phyloP scores from a whole-genome alignment of 2,797 vertebrate species.

The Dryobates pubescens region DNA sequence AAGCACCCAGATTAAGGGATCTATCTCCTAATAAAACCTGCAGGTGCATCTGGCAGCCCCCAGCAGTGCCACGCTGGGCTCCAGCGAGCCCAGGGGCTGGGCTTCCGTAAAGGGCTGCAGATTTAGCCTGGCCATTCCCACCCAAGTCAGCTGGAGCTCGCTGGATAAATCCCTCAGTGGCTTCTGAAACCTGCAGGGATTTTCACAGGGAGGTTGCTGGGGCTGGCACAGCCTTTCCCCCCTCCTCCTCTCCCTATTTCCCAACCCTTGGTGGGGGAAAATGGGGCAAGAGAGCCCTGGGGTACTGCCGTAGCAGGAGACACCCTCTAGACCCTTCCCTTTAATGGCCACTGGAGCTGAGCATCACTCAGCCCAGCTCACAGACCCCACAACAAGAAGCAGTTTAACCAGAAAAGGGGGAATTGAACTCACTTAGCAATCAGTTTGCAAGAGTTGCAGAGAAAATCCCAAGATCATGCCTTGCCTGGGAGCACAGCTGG shows the following conservation, averaged over 20 bases:
- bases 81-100: not conserved
- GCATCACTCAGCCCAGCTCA: not conserved
- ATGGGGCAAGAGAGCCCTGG: fast-evolving
- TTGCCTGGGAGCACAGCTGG: not conserved
- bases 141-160: not conserved
- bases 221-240: not conserved
- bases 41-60: slow-evolving; percentile 22
- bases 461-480: not conserved
- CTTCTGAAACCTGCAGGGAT: not conserved
- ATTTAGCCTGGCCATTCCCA: not conserved
- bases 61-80: not conserved
- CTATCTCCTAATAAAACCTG: slow-evolving; percentile 10
- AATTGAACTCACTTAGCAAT: not conserved
- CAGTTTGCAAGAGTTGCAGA: not conserved
- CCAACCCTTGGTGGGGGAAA: not conserved
- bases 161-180: fast-evolving
- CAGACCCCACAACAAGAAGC: fast-evolving
- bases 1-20: slow-evolving; percentile 31
- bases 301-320: fast-evolving
- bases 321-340: fast-evolving
- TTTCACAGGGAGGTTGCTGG: fast-evolving
- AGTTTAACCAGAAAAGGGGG: not conserved
- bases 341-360: fast-evolving
- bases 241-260: not conserved
- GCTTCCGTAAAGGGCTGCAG: not conserved